phyloP scores from a whole-genome alignment of 2,797 vertebrate genomes.

The Coilia nasus region DNA sequence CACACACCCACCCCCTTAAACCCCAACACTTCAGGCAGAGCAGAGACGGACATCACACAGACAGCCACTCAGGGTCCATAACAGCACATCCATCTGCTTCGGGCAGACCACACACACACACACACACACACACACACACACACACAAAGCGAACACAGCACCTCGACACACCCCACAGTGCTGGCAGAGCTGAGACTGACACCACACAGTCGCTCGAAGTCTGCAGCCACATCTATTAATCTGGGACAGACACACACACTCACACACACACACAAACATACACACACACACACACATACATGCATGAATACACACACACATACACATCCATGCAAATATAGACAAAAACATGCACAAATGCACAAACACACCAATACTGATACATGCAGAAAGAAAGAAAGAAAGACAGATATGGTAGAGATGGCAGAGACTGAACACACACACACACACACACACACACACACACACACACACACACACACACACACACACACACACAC shows the following conservation, averaged over 20 bases:
- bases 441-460: neutral
- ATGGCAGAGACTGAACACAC: neutral
- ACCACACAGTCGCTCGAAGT: constrained; percentile 25
- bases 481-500: neutral
- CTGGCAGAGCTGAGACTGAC: neutral
- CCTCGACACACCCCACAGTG: no score
- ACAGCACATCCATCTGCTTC: neutral
- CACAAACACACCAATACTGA: neutral
- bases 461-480: constrained; percentile 2
- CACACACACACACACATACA: no score
- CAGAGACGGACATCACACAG: neutral
- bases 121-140: neutral
- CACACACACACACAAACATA: neutral
- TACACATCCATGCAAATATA: no score
- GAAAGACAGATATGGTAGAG: neutral
- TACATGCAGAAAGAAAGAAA: no score
- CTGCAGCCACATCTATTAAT: neutral
- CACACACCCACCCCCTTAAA: neutral
- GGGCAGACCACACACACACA: neutral
- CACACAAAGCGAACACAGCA: neutral
- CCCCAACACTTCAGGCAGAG: no score
- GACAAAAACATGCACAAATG: neutral
- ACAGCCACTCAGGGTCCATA: neutral
- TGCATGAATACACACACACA: no score
- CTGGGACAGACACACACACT: neutral